Evolutionary conservation across 1,140 invertebrate species (phyloP), one percentile per base, ranked within the genome.

Genomic region (Rhagoletis zephyria): DNA sequence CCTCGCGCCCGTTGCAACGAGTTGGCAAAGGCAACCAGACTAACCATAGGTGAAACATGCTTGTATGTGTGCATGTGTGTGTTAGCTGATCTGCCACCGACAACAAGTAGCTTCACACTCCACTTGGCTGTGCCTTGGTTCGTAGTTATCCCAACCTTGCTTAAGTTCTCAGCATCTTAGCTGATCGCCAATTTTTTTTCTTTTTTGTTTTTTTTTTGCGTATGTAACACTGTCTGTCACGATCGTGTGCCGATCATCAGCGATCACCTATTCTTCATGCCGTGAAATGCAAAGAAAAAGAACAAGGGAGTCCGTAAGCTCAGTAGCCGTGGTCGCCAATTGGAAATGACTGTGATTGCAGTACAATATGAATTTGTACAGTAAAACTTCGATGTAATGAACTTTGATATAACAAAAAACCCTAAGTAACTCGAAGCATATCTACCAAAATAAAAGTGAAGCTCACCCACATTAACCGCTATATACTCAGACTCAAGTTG

Each of bases 201-300:
- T 16, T 86, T 86, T 16, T 86, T 86, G 14, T 10, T 63, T 19
- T 42, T 3, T 86, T 63, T 61, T 7, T 86, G 40, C 42, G 30
- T 30, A 30, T 30, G 30, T 30, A 30, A 30, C 30, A 63, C 19
- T 48, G 59, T 86, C 63, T 86, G 85, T 86, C 85, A 65, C 60
- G 85, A 85, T 85, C 85, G 85, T 85, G 85, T 64, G 59, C 61
- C 85, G 85, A 85, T 85, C 85, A 64, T 86, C 85, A 86, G 85
- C n/a, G 63, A 61, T 86, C 45, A 81, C 3, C 42, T 42, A 19
- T 51, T 81, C 74, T 81, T 81, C 6, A 7, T 81, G 48, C 16
- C 5, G n/a, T 9, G 14, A 81, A 81, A 74, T 48, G 14, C 67
- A 81, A 56, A 59, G 4, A 67, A 67, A 67, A 7, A 40, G 3